Conservation (phyloP, 2,888 invertebrate species). For the Nymphalis urticae region DNA sequence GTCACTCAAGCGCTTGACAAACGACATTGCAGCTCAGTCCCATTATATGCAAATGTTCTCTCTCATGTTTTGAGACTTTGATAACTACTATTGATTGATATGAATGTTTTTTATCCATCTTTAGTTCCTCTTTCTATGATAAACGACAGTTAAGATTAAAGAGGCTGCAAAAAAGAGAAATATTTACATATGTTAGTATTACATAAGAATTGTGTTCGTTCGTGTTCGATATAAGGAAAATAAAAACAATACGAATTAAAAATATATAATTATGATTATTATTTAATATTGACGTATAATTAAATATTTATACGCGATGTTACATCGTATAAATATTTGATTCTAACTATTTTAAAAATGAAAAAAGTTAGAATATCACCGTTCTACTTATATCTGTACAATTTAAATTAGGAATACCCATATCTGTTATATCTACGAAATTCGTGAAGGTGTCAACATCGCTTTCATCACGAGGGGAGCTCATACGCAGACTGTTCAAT, state of each 20-base stretch:
- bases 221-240: background rate
- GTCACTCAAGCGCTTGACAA: conserved; percentile 63
- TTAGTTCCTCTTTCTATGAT: conserved; percentile 5
- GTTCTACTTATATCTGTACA: background rate
- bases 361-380: no score
- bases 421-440: conserved; percentile 7
- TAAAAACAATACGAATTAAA: background rate
- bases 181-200: conserved; percentile 4
- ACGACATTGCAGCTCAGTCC: conserved; percentile 54
- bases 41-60: conserved; percentile 80
- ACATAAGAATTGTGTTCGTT: background rate
- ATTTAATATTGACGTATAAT: background rate
- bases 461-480: conserved; percentile 43
- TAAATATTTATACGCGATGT: background rate
- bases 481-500: conserved; percentile 48
- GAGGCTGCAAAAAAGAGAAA: background rate
- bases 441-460: conserved; percentile 40
- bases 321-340: no score
- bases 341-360: no score
- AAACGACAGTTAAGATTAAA: conserved; percentile 8
- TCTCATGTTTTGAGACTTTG: conserved; percentile 57
- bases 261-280: background rate
- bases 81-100: conserved; percentile 65
- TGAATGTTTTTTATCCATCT: conserved; percentile 39
- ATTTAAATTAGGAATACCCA: conserved; percentile 2